These are phyloP conservation scores for Neotoxoptera formosana DNA, from an alignment of 1,140 invertebrate genomes.

Conservation along the genomic window DNA sequence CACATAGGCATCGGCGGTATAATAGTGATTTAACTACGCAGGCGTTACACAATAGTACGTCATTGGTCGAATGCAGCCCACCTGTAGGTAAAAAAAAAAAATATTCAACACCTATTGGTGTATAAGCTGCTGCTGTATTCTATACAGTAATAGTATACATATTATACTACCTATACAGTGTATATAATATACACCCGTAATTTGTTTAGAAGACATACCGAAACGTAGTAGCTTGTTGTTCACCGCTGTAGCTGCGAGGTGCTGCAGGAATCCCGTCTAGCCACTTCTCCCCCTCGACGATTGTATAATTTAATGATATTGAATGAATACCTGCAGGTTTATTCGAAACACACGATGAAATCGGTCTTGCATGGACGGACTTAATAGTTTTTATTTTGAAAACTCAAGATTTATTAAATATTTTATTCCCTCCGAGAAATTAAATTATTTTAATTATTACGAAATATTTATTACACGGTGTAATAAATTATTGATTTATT, in stretches of 20 bases:
- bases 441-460: background rate
- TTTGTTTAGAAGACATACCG: conserved; percentile 30
- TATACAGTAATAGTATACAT: background rate
- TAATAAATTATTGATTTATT: conserved; percentile 1
- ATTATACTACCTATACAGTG: no score
- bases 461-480: background rate
- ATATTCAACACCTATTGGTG: conserved; percentile 52
- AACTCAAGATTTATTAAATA: background rate
- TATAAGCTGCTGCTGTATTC: background rate
- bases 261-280: conserved; percentile 51
- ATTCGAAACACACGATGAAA: background rate
- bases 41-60: conserved; percentile 39
- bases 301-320: background rate
- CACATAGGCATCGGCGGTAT: conserved; percentile 27
- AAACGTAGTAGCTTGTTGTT: conserved; percentile 30
- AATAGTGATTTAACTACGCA: conserved; percentile 29
- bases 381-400: background rate
- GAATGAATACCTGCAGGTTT: background rate
- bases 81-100: conserved; percentile 29
- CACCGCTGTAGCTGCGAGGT: background rate
- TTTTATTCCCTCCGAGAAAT: background rate
- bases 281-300: conserved; percentile 15
- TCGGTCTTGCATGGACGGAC: background rate
- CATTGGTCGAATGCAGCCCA: conserved; percentile 24
- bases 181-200: background rate